phyloP scores from a whole-genome alignment of 2,888 invertebrate species.

The Drosophila merina region DNA sequence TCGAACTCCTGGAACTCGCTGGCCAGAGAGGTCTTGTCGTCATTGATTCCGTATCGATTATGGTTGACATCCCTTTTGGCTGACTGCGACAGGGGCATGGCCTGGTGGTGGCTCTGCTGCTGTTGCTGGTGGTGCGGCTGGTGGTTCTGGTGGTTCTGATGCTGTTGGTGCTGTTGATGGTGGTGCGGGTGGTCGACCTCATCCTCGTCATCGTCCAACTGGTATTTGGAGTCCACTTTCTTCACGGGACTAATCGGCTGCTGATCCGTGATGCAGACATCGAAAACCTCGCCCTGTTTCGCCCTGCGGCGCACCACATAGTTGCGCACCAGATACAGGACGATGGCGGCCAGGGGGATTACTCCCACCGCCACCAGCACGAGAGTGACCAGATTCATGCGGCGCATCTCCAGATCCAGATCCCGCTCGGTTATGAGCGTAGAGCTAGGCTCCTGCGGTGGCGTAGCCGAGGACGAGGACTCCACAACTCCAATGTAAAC shows the following conservation, averaged over 20 bases:
- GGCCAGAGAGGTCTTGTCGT: constrained; percentile 81
- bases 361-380: constrained; percentile 87
- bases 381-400: constrained; percentile 87
- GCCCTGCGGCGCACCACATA: constrained; percentile 84
- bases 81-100: constrained; percentile 32
- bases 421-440: constrained; percentile 83
- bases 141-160: constrained; percentile 11
- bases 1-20: constrained; percentile 88
- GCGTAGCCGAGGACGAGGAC: constrained; percentile 32
- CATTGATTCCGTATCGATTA: constrained; percentile 61
- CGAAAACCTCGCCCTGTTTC: constrained; percentile 86
- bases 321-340: constrained; percentile 86
- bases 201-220: constrained; percentile 68
- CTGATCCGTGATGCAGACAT: constrained; percentile 87
- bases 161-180: constrained; percentile 52
- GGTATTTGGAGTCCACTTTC: constrained; percentile 77
- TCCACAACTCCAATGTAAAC: constrained; percentile 59
- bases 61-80: constrained; percentile 64
- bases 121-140: constrained; percentile 42
- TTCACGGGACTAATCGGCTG: constrained; percentile 84
- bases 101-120: constrained; percentile 49
- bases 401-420: constrained; percentile 86
- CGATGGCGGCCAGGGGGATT: constrained; percentile 86
- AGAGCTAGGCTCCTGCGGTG: constrained; percentile 63
- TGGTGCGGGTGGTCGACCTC: constrained; percentile 68